Evolutionary conservation across 2,113 vertebrate genomes (phyloP).

Genomic region (Antechinus stuartii): DNA sequence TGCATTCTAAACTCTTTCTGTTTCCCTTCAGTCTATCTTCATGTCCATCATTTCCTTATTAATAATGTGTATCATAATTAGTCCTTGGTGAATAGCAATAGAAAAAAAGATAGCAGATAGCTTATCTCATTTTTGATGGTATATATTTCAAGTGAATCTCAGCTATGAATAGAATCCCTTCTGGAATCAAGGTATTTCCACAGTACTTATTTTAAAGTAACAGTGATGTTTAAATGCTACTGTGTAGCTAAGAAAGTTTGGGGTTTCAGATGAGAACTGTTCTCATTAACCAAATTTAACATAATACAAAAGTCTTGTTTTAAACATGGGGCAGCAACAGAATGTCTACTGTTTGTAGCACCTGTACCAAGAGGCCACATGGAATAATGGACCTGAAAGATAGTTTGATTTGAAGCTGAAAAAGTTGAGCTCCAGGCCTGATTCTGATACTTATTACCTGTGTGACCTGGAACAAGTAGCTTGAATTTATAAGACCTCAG

Average conservation of each 20-base stretch:
- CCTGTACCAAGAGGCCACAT: no score
- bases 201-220: neutral
- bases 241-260: neutral
- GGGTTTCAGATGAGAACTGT: neutral
- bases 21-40: accelerated
- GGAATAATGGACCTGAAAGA: neutral
- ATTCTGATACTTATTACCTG: no score
- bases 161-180: neutral
- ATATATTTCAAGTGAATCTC: conserved; percentile 13
- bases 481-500: neutral
- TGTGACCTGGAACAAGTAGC: neutral
- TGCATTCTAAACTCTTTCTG: neutral
- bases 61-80: neutral
- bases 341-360: neutral
- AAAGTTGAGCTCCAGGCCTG: neutral
- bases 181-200: neutral
- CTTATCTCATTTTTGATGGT: conserved; percentile 12
- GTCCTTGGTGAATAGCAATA: neutral
- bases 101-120: neutral
- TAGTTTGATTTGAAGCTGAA: neutral
- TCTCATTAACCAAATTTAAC: neutral
- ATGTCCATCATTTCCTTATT: conserved; percentile 16
- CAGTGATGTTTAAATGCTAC: neutral
- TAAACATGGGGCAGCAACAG: neutral
- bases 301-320: neutral